Percentiles rank a stretch among this genome's conserved stretches.
These are phyloP conservation scores for Microctenopoma steveboyesi DNA, from an alignment of 2,797 vertebrate species.

Conservation along the genomic window DNA sequence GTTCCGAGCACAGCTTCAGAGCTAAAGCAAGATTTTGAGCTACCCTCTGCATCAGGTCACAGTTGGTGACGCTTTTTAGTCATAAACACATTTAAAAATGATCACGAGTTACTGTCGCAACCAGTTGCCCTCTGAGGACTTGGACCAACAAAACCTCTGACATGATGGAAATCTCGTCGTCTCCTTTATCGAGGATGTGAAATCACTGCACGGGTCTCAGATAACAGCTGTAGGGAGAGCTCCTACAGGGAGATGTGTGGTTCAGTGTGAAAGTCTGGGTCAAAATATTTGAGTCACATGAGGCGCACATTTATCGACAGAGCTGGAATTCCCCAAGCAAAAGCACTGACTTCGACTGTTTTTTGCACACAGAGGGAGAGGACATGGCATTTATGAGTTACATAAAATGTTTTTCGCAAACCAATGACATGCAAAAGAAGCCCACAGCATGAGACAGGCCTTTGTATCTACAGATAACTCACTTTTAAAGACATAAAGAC, in stretches of 20 bases:
- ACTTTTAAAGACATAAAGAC: neutral
- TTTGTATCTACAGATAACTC: neutral
- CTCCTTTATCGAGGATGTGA: neutral
- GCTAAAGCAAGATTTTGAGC: neutral
- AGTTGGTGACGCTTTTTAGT: conserved; percentile 8
- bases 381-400: conserved; percentile 46
- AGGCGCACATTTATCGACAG: conserved; percentile 52
- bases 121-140: neutral
- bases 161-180: neutral
- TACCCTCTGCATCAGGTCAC: neutral
- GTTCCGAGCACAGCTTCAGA: neutral
- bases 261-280: conserved; percentile 26
- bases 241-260: conserved; percentile 19
- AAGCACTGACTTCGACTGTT: conserved; percentile 38
- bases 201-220: conserved; percentile 22
- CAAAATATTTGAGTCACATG: conserved; percentile 64
- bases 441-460: conserved; percentile 2
- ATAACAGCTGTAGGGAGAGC: conserved; percentile 18
- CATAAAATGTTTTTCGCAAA: conserved; percentile 31
- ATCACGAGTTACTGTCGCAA: neutral
- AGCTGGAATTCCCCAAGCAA: conserved; percentile 69
- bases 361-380: conserved; percentile 42
- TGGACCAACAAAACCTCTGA: conserved; percentile 1
- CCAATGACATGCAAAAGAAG: conserved; percentile 5
- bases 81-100: conserved; percentile 2